phyloP scores from a whole-genome alignment of 2,888 invertebrate species.

The Amphipoea oculea region DNA sequence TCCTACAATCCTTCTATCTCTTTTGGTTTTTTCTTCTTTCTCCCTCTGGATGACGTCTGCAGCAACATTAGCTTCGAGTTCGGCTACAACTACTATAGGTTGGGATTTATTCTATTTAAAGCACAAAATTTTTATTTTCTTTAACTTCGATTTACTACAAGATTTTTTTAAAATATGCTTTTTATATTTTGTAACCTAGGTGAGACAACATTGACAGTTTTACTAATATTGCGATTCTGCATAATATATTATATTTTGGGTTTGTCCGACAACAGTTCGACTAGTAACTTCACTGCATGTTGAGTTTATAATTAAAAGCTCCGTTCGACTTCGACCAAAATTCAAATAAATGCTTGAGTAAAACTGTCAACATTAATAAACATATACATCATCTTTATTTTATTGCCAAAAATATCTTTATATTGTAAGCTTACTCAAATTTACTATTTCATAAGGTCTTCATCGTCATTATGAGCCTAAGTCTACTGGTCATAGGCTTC shows the following conservation, averaged over 20 bases:
- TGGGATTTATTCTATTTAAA: slow-evolving; percentile 29
- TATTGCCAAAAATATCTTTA: background rate
- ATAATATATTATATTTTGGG: background rate
- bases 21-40: slow-evolving; percentile 49
- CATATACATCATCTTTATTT: background rate
- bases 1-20: slow-evolving; percentile 41
- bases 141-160: background rate
- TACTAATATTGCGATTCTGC: background rate
- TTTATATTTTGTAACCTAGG: background rate
- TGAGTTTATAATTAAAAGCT: too few species aligned
- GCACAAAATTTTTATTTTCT: slow-evolving; percentile 1
- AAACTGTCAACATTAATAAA: background rate
- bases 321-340: background rate
- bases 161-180: background rate
- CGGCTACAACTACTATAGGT: slow-evolving; percentile 55
- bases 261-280: background rate
- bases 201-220: background rate
- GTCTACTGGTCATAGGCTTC: too few species aligned
- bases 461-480: background rate
- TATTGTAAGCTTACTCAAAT: background rate
- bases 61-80: slow-evolving; percentile 56
- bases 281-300: background rate
- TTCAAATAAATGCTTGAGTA: slow-evolving; percentile 1
- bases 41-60: slow-evolving; percentile 43
- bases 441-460: background rate